Evolutionary conservation across 1,140 invertebrate species (phyloP), one percentile per base, ranked within the genome.

Genomic region (Polypedilum pembai): DNA sequence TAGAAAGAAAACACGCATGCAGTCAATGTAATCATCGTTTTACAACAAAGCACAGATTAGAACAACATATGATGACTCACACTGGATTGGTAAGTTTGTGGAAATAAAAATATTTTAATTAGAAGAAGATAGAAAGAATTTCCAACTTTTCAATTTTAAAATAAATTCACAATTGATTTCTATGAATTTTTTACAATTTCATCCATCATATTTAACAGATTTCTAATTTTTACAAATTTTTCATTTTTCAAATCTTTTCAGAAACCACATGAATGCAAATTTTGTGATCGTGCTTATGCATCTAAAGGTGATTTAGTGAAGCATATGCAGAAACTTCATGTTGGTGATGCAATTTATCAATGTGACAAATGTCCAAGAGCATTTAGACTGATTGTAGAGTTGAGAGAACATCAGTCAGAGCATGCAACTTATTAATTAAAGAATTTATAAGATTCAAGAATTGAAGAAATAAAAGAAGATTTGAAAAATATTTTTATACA

Each of bases 331-430:
- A 69, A 69, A 7, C 17, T 69, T 20, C 65, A 69, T 69, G 17
- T 69, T 20, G 65, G 65, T 21, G 65, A 69, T 69, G 65, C 65
- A 69, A 69, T 69, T 21, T 69, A 69, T 69, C 17, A 69, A 18
- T 69, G 65, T 18, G 65, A 69, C 7, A 21, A 21, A 69, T 69
- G 65, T 69, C 17, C 65, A 21, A 18, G 10, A 69, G 65, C 65
- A 20, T 69, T 69, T 18, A n/a, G 65, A 69, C 15, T 69, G 0
- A 69, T 20, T 18, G 65, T 69, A 8, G 17, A 69, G 4, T 7
- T 69, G 17, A 18, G 20, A 20, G 65, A 69, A 12, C 65, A 69
- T 21, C 20, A 69, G 17, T 8, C 8, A 18, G 65, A 69, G 1
- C 65, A 69, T 21, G 65, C 15, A 69, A 33, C 24, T 33, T 33